Conservation (phyloP, 2,888 invertebrate species). For the Ochropleura plecta region DNA sequence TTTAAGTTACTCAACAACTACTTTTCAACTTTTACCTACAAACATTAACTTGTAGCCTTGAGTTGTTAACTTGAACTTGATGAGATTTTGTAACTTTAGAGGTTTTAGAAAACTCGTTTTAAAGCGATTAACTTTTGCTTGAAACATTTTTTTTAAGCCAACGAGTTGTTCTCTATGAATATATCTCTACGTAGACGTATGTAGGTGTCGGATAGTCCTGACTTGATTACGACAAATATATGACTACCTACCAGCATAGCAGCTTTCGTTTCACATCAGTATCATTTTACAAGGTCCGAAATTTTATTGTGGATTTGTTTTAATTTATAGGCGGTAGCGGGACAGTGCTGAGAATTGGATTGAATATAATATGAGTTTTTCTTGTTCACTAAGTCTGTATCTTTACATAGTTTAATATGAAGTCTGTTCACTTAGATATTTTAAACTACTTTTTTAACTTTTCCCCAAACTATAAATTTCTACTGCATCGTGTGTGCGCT, state of each 20-base stretch:
- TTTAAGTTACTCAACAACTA: neutral
- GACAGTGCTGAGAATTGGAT: neutral
- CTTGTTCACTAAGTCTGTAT: neutral
- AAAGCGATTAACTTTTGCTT: neutral
- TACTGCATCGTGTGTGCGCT: too few relatives aligned
- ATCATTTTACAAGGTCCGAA: conserved; percentile 80
- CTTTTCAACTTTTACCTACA: neutral
- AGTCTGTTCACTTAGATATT: too few relatives aligned
- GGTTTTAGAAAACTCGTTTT: neutral
- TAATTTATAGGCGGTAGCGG: conserved; percentile 42
- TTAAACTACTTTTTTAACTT: too few relatives aligned
- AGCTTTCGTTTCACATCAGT: conserved; percentile 77
- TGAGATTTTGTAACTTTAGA: neutral
- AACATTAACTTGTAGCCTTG: too few relatives aligned
- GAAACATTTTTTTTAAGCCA: neutral
- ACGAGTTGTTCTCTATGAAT: conserved; percentile 1
- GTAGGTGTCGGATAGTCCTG: conserved; percentile 61
- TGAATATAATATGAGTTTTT: neutral
- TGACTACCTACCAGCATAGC: conserved; percentile 71
- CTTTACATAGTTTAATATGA: too few relatives aligned
- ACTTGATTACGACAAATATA: conserved; percentile 73
- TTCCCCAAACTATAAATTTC: too few relatives aligned
- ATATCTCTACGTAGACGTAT: conserved; percentile 34
- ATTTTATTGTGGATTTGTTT: conserved; percentile 70
- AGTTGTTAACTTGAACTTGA: too few relatives aligned